A percentile compares a stretch with the other conserved stretches of the same genome.
Evolutionary conservation across 92 coral and sea anemone genomes (phyloP).

Genomic region (Palythoa caribaeorum): DNA sequence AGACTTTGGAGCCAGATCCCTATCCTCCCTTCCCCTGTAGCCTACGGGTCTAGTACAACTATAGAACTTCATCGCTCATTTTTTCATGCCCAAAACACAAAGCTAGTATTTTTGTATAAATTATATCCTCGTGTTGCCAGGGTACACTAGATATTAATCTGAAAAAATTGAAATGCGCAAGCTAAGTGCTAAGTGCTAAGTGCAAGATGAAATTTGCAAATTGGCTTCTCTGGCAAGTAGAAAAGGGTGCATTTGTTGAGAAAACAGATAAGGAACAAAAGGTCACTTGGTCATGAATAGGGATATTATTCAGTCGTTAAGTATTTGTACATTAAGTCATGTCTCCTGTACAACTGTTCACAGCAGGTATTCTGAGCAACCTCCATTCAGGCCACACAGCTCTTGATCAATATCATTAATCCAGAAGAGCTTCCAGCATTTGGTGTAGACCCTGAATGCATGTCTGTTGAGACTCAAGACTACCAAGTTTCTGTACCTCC

Average conservation of each 20-base stretch:
- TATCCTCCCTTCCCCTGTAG: neutral
- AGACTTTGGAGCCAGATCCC: neutral
- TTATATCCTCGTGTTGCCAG: neutral
- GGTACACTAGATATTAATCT: neutral
- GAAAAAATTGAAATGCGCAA: neutral
- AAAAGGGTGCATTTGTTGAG: neutral
- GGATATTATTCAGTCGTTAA: neutral
- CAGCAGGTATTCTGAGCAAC: constrained; percentile 63
- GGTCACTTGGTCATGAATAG: neutral
- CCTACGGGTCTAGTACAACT: neutral
- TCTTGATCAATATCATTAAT: constrained; percentile 43
- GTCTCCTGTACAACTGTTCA: constrained; percentile 67
- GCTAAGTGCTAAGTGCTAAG: neutral
- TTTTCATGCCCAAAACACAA: neutral
- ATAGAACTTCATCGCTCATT: constrained; percentile 16
- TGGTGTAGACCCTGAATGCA: constrained; percentile 62
- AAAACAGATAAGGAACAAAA: neutral
- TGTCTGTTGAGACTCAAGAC: constrained; percentile 53
- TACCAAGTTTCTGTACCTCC: constrained; percentile 61
- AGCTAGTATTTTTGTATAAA: neutral
- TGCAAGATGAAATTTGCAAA: neutral
- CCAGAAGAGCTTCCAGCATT: constrained; percentile 37
- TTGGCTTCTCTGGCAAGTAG: neutral
- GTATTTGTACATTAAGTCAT: constrained; percentile 1
- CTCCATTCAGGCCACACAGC: constrained; percentile 56